Evolutionary conservation across 2,797 vertebrate genomes (phyloP).

Genomic region (Pteropus rufus): DNA sequence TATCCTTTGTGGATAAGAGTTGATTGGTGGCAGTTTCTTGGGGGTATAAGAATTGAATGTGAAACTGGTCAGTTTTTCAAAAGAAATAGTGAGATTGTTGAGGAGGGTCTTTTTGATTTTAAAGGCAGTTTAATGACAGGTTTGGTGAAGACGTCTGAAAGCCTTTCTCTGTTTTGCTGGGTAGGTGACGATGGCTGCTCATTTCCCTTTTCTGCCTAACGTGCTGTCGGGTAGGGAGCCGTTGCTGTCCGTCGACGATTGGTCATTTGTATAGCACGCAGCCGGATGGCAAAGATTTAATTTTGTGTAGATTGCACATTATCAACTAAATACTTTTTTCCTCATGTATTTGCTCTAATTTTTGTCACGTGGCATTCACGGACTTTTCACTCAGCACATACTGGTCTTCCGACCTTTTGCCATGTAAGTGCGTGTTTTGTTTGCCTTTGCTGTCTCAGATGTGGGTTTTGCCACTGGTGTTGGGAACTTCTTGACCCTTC

Average conservation of each 20-base stretch:
- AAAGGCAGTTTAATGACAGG: background rate
- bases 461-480: background rate
- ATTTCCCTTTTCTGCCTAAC: background rate
- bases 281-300: background rate
- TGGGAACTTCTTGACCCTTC: background rate
- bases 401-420: background rate
- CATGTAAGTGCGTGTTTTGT: background rate
- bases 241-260: background rate
- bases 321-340: background rate
- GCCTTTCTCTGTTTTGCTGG: background rate
- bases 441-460: background rate
- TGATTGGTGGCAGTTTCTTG: background rate
- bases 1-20: background rate
- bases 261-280: background rate
- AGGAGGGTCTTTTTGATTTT: background rate
- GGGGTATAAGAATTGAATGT: background rate
- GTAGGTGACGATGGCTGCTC: background rate
- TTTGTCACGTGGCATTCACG: background rate
- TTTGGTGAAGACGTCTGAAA: background rate
- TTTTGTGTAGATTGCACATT: background rate
- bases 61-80: background rate
- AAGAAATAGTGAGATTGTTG: background rate
- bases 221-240: background rate
- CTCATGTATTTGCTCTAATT: background rate
- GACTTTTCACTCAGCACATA: background rate